Percentiles rank a stretch among this genome's conserved stretches.
Conservation (phyloP, 2,888 invertebrate species). For the Apocheima hispidaria region DNA sequence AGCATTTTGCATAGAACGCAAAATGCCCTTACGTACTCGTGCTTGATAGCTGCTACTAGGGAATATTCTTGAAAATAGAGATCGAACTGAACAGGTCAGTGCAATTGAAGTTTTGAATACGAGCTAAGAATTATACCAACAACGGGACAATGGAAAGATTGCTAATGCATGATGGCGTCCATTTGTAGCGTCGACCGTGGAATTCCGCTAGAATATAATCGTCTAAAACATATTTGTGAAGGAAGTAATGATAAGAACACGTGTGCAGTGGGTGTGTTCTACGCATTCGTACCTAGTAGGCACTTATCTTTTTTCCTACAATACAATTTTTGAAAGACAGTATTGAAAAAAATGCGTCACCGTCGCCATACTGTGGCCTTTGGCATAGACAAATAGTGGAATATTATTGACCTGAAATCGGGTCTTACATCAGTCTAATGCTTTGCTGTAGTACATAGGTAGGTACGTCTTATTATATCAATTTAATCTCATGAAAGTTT, state of each 20-base stretch:
- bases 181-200: slow-evolving; percentile 24
- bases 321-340: not conserved
- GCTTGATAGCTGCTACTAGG: slow-evolving; percentile 57
- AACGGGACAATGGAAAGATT: slow-evolving; percentile 20
- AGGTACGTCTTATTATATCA: not conserved
- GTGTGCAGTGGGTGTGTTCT: slow-evolving; percentile 4
- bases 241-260: slow-evolving; percentile 12
- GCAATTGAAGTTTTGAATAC: slow-evolving; percentile 57
- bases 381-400: not conserved
- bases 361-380: not conserved
- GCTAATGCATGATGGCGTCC: slow-evolving; percentile 46
- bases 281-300: not conserved
- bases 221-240: slow-evolving; percentile 13
- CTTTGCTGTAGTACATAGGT: not conserved
- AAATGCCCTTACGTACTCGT: slow-evolving; percentile 57
- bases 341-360: slow-evolving; percentile 4
- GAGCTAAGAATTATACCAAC: slow-evolving; percentile 39
- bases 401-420: not conserved
- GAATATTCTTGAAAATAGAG: slow-evolving; percentile 18
- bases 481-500: not conserved
- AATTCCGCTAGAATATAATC: slow-evolving; percentile 19
- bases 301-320: not conserved
- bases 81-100: slow-evolving; percentile 66
- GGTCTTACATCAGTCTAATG: not conserved
- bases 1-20: slow-evolving; percentile 55